Conservation (phyloP, 2,888 invertebrate species). For the Cheilosia vernalis region DNA sequence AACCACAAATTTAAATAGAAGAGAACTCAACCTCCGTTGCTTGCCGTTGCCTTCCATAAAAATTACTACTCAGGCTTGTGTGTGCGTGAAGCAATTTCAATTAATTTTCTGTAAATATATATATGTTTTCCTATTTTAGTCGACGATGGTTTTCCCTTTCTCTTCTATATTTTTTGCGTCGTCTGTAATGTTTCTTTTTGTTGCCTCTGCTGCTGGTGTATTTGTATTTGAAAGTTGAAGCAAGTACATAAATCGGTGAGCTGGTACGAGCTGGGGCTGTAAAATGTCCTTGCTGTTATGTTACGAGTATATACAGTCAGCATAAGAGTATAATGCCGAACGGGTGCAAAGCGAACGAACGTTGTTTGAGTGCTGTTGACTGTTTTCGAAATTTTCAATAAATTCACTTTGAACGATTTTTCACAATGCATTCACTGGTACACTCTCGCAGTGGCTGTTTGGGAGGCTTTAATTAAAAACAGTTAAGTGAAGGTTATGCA, state of each 20-base stretch:
- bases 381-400: constrained; percentile 69
- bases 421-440: constrained; percentile 40
- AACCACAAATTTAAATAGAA: constrained; percentile 55
- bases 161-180: not conserved
- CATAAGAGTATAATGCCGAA: constrained; percentile 19
- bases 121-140: constrained; percentile 45
- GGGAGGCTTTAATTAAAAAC: constrained; percentile 34
- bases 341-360: constrained; percentile 28
- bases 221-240: constrained; percentile 49
- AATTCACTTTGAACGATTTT: constrained; percentile 59
- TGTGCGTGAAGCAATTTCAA: constrained; percentile 72
- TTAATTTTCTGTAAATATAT: constrained; percentile 66
- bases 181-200: constrained; percentile 3
- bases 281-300: constrained; percentile 62
- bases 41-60: constrained; percentile 46
- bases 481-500: constrained; percentile 23
- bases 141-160: constrained; percentile 31
- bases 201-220: constrained; percentile 5
- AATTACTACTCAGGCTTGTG: constrained; percentile 43
- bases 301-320: constrained; percentile 22
- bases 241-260: constrained; percentile 44
- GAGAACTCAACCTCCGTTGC: constrained; percentile 43
- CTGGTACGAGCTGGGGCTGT: constrained; percentile 21
- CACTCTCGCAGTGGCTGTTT: constrained; percentile 18
- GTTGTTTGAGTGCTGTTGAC: constrained; percentile 54